Evolutionary conservation across 2,113 vertebrate species (phyloP).

Genomic region (Stercorarius parasiticus): DNA sequence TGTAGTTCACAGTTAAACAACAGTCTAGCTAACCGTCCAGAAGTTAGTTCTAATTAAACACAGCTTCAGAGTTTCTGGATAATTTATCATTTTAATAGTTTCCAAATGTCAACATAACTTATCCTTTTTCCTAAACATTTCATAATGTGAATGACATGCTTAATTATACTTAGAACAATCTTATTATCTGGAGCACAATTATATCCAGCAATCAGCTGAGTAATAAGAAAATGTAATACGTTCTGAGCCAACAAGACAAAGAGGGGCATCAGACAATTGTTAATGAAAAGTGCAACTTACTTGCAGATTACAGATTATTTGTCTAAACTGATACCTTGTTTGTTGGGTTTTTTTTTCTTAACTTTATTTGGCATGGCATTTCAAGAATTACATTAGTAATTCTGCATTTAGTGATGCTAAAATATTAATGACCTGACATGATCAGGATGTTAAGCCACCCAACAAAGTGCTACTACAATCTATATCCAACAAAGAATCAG

Average conservation of each 20-base stretch:
- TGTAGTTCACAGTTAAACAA: neutral
- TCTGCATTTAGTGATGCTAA: neutral
- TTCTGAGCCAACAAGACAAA: neutral
- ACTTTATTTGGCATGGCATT: neutral
- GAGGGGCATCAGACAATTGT: neutral
- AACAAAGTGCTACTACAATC: neutral
- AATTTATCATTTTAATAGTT: conserved; percentile 40
- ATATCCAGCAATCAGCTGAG: neutral
- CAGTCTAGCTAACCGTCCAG: conserved; percentile 3
- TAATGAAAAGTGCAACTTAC: neutral
- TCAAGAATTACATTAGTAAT: neutral
- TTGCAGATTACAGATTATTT: neutral
- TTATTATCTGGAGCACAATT: conserved; percentile 18
- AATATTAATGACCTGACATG: neutral
- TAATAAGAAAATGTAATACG: neutral
- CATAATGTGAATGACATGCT: neutral
- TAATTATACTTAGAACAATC: conserved; percentile 42
- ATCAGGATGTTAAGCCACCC: neutral
- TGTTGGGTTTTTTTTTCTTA: neutral
- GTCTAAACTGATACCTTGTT: neutral
- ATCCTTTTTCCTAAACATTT: conserved; percentile 20
- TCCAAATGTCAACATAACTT: conserved; percentile 10
- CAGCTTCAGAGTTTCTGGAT: neutral
- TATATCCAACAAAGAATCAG: neutral
- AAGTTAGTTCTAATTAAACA: conserved; percentile 47